Conservation (phyloP, 2,113 vertebrate species). For the Anser brachyrhynchus region DNA sequence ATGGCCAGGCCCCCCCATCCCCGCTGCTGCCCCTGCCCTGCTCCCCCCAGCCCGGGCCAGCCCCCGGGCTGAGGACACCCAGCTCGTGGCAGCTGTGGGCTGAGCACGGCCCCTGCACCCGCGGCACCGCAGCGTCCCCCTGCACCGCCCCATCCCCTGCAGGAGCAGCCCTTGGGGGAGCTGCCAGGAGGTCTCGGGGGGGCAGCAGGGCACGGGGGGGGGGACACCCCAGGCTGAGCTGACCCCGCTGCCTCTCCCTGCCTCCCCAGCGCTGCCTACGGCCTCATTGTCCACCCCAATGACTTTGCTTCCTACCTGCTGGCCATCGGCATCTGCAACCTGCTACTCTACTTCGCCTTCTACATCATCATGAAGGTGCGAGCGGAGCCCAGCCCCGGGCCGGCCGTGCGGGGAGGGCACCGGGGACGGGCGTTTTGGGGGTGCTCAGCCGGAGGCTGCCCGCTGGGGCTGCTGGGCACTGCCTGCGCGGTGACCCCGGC, state of each 20-base stretch:
- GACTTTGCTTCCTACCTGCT: conserved; percentile 97
- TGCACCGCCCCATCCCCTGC: fast-evolving
- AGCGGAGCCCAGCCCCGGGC: fast-evolving
- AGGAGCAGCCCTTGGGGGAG: not conserved
- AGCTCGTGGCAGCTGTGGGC: not conserved
- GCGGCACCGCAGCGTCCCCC: not conserved
- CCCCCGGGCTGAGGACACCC: not conserved
- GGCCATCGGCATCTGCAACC: conserved; percentile 98
- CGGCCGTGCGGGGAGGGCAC: fast-evolving
- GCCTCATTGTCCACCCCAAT: conserved; percentile 90
- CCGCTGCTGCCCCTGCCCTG: not conserved
- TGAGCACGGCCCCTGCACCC: not conserved
- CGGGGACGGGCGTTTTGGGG: too few species aligned
- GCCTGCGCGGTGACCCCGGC: fast-evolving
- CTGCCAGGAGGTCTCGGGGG: not conserved
- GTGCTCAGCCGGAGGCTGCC: not conserved
- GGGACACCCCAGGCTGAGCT: not conserved
- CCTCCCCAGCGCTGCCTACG: conserved; percentile 87
- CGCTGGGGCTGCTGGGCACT: too few species aligned
- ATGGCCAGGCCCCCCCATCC: not conserved
- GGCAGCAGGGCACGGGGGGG: fast-evolving
- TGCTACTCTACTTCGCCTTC: conserved; percentile 97
- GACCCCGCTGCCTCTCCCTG: not conserved
- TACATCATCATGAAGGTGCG: conserved; percentile 99
- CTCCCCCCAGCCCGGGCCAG: fast-evolving